Evolutionary conservation across 2,113 vertebrate genomes (phyloP), one percentile per base, ranked within the genome.

Genomic region (Petroica traversi): DNA sequence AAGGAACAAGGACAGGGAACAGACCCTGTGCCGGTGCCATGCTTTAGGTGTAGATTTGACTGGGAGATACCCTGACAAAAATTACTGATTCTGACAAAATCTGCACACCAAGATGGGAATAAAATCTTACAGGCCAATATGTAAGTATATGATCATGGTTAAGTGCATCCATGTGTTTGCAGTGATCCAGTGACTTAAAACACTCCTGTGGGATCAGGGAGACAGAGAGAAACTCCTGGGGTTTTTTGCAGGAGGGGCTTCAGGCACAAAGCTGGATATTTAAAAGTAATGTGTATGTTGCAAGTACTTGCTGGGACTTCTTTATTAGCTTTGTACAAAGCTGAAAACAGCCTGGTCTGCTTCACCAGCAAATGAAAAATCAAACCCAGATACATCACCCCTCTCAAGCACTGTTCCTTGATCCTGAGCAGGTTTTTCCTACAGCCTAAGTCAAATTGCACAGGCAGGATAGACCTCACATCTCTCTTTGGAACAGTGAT

Each of bases 111-210:
- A 43, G 38, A 14, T 29, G 38, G 29, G 17, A 83, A 16, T 12
- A 24, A 40, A 23, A 22, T 38, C 46, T 68, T 28, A 48, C 9
- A 58, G 45, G 26, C 19, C 24, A n/a, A 3, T 0, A 3, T 2
- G 11, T n/a, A 66, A 45, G 9, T 12, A 1, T 5, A 31, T 1
- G 15, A 1, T 13, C 0, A 0, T 8, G 40, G 14, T 28, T 48
- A 73, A 64, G 28, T 4, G 19, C 28, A 49, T 18, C 52, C 48
- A 49, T 40, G 3, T 0, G 0, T 19, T 55, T 55, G 40, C 40
- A n/a, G 2, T 15, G 13, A 12, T 26, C 40, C 29, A 63, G 26
- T 2, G 9, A 88, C 36, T 46, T n/a, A 18, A 41, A 54, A 5
- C 48, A 29, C 11, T 22, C 29, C 69, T 59, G 18, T 29, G 40